These are phyloP conservation scores for Parnassius orleans DNA, from an alignment of 2,888 invertebrate species.

Conservation along the genomic window DNA sequence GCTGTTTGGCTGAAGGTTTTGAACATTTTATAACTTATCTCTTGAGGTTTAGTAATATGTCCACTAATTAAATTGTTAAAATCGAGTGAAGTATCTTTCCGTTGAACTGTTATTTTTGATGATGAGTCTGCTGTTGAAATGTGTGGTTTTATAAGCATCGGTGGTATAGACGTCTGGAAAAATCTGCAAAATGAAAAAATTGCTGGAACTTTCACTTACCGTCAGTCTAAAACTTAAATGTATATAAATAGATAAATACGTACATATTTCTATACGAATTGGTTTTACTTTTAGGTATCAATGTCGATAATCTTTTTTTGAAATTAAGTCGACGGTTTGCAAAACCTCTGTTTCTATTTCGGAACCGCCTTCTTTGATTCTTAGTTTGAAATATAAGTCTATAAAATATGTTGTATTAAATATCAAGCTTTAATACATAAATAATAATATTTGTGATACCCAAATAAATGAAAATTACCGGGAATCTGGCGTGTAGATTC, in stretches of 20 bases:
- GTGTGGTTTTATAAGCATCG: conserved; percentile 14
- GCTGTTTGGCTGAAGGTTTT: conserved; percentile 36
- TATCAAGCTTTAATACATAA: neutral
- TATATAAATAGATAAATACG: neutral
- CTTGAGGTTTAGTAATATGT: conserved; percentile 23
- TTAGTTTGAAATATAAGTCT: conserved; percentile 40
- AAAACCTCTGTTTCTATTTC: conserved; percentile 35
- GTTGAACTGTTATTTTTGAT: neutral
- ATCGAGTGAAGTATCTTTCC: neutral
- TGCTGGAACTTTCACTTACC: neutral
- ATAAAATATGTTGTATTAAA: conserved; percentile 26
- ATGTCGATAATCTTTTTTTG: conserved; percentile 33
- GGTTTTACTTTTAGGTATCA: conserved; percentile 14
- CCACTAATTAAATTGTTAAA: neutral
- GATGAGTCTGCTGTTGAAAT: conserved; percentile 13
- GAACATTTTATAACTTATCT: conserved; percentile 44
- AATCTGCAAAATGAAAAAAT: neutral
- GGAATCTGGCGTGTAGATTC: conserved; percentile 38
- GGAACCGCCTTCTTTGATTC: conserved; percentile 31
- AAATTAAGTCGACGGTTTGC: conserved; percentile 42
- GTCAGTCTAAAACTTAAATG: too few species aligned
- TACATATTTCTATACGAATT: conserved; percentile 9
- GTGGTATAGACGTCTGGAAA: conserved; percentile 25
- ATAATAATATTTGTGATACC: neutral
- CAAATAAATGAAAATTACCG: conserved; percentile 38